Percentiles rank a stretch among this genome's conserved stretches.
phyloP scores from a whole-genome alignment of 1,140 invertebrate genomes.

The Orussus abietinus region DNA sequence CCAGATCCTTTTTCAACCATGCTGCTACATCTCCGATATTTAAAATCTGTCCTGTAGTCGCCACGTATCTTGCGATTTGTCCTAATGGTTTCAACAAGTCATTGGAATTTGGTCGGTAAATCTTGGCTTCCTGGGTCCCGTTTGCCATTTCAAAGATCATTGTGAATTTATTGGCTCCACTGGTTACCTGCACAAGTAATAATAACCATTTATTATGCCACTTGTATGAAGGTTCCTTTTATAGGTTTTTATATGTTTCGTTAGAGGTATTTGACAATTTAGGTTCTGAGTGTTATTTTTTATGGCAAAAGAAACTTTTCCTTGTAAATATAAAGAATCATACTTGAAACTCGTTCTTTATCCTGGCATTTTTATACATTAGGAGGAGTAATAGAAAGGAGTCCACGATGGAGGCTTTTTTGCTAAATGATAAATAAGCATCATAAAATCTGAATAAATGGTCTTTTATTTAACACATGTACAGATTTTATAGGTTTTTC shows the following conservation, averaged over 20 bases:
- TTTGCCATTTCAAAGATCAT: conserved; percentile 75
- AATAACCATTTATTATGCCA: no score
- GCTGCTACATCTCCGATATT: conserved; percentile 77
- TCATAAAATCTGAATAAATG: no score
- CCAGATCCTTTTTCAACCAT: conserved; percentile 62
- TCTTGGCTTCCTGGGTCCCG: conserved; percentile 54
- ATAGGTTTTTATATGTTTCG: no score
- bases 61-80: conserved; percentile 77
- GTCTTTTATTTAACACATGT: no score
- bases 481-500: no score
- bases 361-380: background rate
- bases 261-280: no score
- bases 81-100: conserved; percentile 62
- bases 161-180: conserved; percentile 64
- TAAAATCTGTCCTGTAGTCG: conserved; percentile 73
- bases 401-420: no score
- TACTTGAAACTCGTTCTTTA: background rate
- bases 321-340: background rate
- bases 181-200: conserved; percentile 42
- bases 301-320: conserved; percentile 3
- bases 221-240: no score
- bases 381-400: no score
- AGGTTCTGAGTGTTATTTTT: no score
- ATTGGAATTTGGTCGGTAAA: conserved; percentile 54
- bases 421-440: no score